Conservation (phyloP, 2,113 vertebrate genomes). For the Vidua macroura region DNA sequence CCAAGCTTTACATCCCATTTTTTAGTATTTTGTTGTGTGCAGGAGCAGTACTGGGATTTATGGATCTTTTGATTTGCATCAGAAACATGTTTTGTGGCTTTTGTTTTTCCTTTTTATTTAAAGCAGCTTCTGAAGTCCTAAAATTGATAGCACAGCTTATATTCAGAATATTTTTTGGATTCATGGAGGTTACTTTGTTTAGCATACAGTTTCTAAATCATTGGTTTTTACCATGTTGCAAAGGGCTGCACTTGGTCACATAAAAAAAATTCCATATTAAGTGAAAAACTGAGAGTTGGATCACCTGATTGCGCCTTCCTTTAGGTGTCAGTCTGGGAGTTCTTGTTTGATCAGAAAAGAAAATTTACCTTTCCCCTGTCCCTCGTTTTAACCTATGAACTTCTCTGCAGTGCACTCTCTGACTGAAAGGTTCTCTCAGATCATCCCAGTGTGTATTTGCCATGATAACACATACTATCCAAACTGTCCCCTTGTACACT, state of each 20-base stretch:
- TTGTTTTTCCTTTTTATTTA: neutral
- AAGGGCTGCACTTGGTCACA: neutral
- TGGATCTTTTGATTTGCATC: neutral
- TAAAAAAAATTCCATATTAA: neutral
- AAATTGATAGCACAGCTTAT: neutral
- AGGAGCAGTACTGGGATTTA: neutral
- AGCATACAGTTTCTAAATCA: neutral
- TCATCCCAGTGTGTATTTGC: neutral
- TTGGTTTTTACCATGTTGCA: neutral
- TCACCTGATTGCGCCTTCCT: neutral
- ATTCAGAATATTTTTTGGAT: neutral
- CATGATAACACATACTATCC: neutral
- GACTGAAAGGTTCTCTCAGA: neutral
- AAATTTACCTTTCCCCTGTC: neutral
- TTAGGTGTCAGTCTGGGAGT: neutral
- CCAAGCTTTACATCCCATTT: neutral
- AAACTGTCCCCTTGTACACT: neutral
- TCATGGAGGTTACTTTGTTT: neutral
- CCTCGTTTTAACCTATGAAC: neutral
- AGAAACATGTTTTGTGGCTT: neutral
- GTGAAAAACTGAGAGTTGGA: neutral
- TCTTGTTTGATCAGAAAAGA: neutral
- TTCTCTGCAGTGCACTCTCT: neutral
- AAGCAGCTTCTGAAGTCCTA: neutral
- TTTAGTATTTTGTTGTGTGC: neutral